Percentiles rank a stretch among this genome's conserved stretches.
Conservation (phyloP, 1,140 invertebrate genomes). For the Trichonephila inaurata region DNA sequence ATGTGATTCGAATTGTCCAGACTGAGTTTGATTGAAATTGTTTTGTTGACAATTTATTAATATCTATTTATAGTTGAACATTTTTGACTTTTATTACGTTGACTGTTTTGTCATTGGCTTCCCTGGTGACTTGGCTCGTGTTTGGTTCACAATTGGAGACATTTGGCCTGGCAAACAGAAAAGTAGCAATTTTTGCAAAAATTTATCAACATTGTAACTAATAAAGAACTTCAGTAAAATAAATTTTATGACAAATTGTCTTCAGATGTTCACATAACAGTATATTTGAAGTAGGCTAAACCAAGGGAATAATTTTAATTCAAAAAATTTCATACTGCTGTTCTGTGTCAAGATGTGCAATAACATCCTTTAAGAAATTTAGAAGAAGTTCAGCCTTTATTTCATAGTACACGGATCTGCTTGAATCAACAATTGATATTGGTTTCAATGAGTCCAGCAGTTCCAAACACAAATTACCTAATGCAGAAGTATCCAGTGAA, state of each 20-base stretch:
- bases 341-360: neutral
- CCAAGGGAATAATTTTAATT: neutral
- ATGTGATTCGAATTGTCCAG: too few species aligned
- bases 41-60: too few species aligned
- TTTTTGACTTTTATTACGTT: too few species aligned
- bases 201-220: neutral
- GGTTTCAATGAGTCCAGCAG: neutral
- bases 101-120: too few species aligned
- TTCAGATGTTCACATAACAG: neutral
- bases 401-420: constrained; percentile 32
- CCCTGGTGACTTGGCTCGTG: too few species aligned
- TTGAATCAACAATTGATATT: neutral
- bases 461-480: constrained; percentile 35
- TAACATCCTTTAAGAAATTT: constrained; percentile 10
- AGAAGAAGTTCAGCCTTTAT: constrained; percentile 47
- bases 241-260: neutral
- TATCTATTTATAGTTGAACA: too few species aligned
- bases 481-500: neutral
- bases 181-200: neutral
- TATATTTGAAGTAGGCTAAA: neutral
- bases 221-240: neutral
- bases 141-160: too few species aligned
- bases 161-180: too few species aligned
- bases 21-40: too few species aligned
- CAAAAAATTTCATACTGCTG: constrained; percentile 24